Evolutionary conservation across 2,888 invertebrate species (phyloP), one percentile per base, ranked within the genome.

Genomic region (Machimus rusticus): DNA sequence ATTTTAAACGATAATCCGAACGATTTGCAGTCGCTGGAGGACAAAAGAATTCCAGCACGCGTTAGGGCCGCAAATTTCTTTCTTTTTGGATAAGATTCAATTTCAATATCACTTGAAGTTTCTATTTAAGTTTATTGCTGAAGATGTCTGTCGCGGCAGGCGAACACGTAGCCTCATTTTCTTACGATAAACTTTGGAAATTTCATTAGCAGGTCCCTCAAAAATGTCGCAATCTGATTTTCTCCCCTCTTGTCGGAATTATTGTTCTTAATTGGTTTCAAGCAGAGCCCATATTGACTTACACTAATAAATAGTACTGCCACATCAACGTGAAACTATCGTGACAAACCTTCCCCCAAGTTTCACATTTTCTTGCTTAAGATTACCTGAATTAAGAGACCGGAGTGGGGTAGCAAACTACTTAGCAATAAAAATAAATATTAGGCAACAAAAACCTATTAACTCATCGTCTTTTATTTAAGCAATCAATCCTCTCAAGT

Each of bases 381-480:
- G 4, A 66, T 57, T 57, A 57, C 23, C 57, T 57, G 57, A 55
- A 55, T 19, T 6, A 55, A 28, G 19, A n/a, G 23, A 57, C 19
- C 19, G 57, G 23, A 23, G 19, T 66, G 23, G 28, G 66, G 23
- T 0, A 9, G 4, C 14, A 66, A 66, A 66, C 66, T 66, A 28
- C 9, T 66, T 12, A 66, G 23, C 66, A 23, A 28, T 66, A 66
- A 66, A 66, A 66, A 66, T 23, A 81, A 81, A 39, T 78, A 81
- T 16, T 55, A 55, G 46, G 46, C 31, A 81, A 81, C 28, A 14
- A 82, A 57, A 82, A 82, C 23, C 66, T 57, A 82, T 82, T 82
- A 82, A 31, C 82, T 82, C 57, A 57, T 82, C 57, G 55, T 37
- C 31, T 57, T 55, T 55, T 81, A 78, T 46, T 78, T 79, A 51